Conservation (phyloP, 1,140 invertebrate genomes). For the Zeugodacus cucurbitae region DNA sequence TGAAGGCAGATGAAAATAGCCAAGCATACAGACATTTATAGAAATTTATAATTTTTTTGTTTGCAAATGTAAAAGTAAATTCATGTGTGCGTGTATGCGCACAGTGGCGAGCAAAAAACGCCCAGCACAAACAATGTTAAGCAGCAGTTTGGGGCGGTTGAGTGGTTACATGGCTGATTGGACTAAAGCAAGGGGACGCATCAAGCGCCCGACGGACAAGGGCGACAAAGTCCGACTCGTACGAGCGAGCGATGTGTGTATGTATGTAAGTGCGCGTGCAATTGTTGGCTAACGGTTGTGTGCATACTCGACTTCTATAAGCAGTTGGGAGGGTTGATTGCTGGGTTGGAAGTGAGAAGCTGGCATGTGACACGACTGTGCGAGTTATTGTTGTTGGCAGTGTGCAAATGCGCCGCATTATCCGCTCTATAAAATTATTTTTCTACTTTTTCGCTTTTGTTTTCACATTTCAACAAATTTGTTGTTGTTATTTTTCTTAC, state of each 20-base stretch:
- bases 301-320: background rate
- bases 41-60: background rate
- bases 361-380: background rate
- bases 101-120: background rate
- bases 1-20: background rate
- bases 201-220: background rate
- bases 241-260: background rate
- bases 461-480: background rate
- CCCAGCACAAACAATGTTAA: background rate
- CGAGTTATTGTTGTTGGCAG: background rate
- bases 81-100: background rate
- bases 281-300: background rate
- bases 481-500: background rate
- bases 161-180: constrained; percentile 37
- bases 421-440: constrained; percentile 1
- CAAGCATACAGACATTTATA: background rate
- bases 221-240: background rate
- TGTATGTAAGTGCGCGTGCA: background rate
- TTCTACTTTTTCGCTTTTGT: background rate
- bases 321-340: background rate
- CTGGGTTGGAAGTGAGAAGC: background rate
- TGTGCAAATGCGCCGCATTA: constrained; percentile 15
- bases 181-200: background rate
- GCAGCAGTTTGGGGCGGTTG: constrained; percentile 19
- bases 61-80: background rate